Percentiles rank a stretch among this genome's conserved stretches.
Conservation (phyloP, 1,140 invertebrate species). For the Apis laboriosa region DNA sequence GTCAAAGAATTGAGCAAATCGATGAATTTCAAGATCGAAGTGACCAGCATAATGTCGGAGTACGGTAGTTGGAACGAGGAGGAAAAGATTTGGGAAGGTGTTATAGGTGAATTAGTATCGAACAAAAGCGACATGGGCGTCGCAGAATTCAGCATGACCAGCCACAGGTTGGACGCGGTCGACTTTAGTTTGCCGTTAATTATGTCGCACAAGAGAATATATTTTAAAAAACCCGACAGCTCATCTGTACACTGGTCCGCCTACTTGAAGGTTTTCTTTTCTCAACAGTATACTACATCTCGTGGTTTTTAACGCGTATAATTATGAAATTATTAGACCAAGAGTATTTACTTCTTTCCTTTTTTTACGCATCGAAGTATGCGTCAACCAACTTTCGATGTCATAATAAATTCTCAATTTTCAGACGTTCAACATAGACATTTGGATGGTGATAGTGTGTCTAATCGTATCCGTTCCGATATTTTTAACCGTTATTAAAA, state of each 20-base stretch:
- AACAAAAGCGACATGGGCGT: slow-evolving; percentile 62
- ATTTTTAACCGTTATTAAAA: slow-evolving; percentile 62
- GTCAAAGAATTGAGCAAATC: slow-evolving; percentile 57
- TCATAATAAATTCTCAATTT: not conserved
- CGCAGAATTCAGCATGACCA: slow-evolving; percentile 67
- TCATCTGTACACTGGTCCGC: slow-evolving; percentile 62
- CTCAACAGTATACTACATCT: not conserved
- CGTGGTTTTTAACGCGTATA: not conserved
- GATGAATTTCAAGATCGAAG: slow-evolving; percentile 64
- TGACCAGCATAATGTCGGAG: slow-evolving; percentile 1
- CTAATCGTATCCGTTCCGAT: slow-evolving; percentile 52
- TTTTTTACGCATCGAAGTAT: not conserved
- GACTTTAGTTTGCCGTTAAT: slow-evolving; percentile 71
- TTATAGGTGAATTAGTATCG: slow-evolving; percentile 58
- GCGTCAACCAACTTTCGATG: not conserved
- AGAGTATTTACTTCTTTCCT: too few species aligned
- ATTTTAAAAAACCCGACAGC: slow-evolving; percentile 51
- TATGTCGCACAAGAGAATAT: slow-evolving; percentile 57
- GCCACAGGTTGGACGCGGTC: slow-evolving; percentile 52
- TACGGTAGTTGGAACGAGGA: slow-evolving; percentile 59
- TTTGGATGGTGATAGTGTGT: slow-evolving; percentile 59
- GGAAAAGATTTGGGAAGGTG: slow-evolving; percentile 64
- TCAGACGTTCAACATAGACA: slow-evolving; percentile 54
- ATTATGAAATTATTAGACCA: not conserved
- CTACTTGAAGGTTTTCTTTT: slow-evolving; percentile 63